These are phyloP conservation scores for Argya squamiceps DNA, from an alignment of 2,797 vertebrate genomes.

Conservation along the genomic window DNA sequence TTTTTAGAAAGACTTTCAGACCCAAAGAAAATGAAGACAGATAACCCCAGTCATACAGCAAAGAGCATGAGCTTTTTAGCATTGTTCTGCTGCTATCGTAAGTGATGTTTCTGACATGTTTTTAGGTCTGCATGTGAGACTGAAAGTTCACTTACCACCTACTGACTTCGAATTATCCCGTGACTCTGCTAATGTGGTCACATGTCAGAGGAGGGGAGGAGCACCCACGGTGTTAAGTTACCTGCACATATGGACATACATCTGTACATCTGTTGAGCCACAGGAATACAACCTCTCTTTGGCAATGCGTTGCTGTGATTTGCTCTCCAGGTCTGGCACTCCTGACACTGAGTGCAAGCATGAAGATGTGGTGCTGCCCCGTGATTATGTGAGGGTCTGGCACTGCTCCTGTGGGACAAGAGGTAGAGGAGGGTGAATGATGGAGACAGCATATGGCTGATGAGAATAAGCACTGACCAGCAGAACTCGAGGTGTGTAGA, in stretches of 20 bases:
- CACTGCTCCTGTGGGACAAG: neutral
- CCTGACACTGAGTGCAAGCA: neutral
- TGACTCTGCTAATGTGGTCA: neutral
- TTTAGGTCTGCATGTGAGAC: neutral
- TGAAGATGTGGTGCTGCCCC: neutral
- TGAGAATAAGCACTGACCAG: neutral
- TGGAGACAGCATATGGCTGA: accelerated
- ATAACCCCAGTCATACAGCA: neutral
- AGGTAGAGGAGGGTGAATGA: neutral
- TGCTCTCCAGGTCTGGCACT: neutral
- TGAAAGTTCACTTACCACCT: neutral
- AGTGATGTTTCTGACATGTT: neutral
- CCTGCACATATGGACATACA: neutral
- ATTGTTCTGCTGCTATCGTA: neutral
- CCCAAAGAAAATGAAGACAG: neutral
- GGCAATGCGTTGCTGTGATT: neutral
- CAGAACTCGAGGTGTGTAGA: neutral
- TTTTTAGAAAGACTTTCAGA: neutral
- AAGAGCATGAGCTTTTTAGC: neutral
- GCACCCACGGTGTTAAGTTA: neutral
- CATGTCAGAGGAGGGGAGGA: neutral
- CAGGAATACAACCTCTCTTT: neutral
- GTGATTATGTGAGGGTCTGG: neutral
- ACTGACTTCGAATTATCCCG: neutral
- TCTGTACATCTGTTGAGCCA: neutral